Conservation (phyloP, 2,797 vertebrate genomes). For the Rhynchotus rufescens region DNA sequence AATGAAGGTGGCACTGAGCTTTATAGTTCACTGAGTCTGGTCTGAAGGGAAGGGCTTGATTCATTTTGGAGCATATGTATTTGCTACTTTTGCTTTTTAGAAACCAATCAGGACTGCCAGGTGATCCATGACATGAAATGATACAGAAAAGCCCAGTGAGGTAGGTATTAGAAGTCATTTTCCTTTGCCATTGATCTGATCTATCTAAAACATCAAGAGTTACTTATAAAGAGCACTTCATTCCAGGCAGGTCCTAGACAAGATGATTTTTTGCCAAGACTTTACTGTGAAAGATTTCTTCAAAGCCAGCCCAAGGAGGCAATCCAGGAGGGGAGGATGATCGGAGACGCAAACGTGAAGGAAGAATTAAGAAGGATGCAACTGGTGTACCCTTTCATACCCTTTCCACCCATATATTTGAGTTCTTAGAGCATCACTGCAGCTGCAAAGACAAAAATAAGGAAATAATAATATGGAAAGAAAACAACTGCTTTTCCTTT, state of each 20-base stretch:
- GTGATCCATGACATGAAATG: not conserved
- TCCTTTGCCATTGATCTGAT: not conserved
- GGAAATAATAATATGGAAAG: not conserved
- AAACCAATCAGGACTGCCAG: not conserved
- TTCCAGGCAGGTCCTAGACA: not conserved
- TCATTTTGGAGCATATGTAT: not conserved
- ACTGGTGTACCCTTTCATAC: not conserved
- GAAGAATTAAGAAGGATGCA: not conserved
- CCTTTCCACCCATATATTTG: not conserved
- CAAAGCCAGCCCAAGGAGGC: constrained; percentile 30
- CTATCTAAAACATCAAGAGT: not conserved
- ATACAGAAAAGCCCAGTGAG: not conserved
- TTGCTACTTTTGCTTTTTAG: not conserved
- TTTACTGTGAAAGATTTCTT: constrained; percentile 16
- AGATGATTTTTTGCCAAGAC: not conserved
- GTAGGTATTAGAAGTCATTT: not conserved
- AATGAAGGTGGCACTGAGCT: not conserved
- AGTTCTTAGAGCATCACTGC: not conserved
- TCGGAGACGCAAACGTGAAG: not conserved
- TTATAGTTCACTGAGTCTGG: not conserved
- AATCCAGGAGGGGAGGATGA: not conserved
- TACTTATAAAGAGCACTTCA: not conserved
- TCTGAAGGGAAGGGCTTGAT: not conserved
- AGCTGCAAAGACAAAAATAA: not conserved
- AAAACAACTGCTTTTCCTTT: constrained; percentile 12